Base-by-base conservation (phyloP, 2,888 invertebrate species). In the Colletes collaris region DNA sequence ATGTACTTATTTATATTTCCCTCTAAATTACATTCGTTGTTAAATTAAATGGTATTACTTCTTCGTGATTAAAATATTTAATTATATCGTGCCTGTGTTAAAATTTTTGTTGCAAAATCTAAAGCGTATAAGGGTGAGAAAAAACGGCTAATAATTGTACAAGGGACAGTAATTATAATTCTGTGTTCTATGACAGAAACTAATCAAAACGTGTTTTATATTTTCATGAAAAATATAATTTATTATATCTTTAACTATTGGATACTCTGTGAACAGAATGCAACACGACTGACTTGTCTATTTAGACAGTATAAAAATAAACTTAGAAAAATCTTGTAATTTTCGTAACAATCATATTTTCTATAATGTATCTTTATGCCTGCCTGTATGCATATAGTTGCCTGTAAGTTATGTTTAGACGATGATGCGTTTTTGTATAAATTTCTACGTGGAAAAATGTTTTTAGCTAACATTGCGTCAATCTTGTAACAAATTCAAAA, bases 341-440 rank as follows among this genome's bases (percentile, higher is more conserved):
- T 76, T 69, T 64, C 63, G 19, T 71, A 70, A 63, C 49, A 71
- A 75, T 75, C 3, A 55, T 64, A 67, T 71, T 76, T 81, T 82
- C 58, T 59, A 75, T 44, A 69, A 80, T 64, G 59, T 69, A 67
- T 63, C 64, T 67, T 62, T 79, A 67, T 49, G 58, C 49, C 55
- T 67, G 35, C 50, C 50, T 72, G 55, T 56, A 69, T 60, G 52
- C 52, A 49, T 81, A 62, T n/a, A 50, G 13, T 66, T 63, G 52
- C 35, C 27, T 50, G 52, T 52, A 72, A 69, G 16, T 81, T 59
- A n/a, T 69, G 64, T 71, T 69, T 50, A 68, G 71, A 68, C 58
- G n/a, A 52, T 62, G 71, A 52, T 81, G 52, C 65, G 35, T 71
- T 72, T 71, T 58, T 62, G 50, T 70, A 68, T 78, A 59, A 55